Conservation (phyloP, 1,140 invertebrate genomes). For the Drosophila athabasca region DNA sequence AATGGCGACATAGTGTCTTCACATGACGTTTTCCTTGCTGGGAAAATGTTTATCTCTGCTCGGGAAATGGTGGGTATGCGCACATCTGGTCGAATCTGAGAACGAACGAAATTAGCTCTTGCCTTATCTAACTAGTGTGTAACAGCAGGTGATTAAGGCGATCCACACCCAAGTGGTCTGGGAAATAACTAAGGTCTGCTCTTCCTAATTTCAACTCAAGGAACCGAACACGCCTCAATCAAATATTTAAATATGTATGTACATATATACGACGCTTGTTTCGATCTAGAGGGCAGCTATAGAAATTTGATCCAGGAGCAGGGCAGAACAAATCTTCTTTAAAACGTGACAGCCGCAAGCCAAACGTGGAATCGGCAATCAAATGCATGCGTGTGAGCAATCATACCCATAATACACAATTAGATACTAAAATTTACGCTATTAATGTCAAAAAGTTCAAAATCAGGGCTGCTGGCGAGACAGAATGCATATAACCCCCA, state of each 20-base stretch:
- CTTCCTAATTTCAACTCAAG: neutral
- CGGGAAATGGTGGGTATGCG: neutral
- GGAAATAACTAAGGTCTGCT: neutral
- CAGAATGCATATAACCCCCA: conserved; percentile 34
- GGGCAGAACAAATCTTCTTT: conserved; percentile 12
- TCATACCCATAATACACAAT: conserved; percentile 46
- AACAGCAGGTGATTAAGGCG: too few species aligned
- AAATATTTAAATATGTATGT: conserved; percentile 41
- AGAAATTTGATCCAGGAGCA: conserved; percentile 22
- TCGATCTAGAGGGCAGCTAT: conserved; percentile 7
- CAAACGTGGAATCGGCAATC: conserved; percentile 41
- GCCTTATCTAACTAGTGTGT: too few species aligned
- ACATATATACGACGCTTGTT: conserved; percentile 32
- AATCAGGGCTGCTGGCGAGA: conserved; percentile 33
- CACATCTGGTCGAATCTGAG: conserved; percentile 22
- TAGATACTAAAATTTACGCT: conserved; percentile 55
- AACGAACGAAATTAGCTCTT: too few species aligned
- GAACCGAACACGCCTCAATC: conserved; percentile 13
- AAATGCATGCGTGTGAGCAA: conserved; percentile 56
- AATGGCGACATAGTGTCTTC: conserved; percentile 48
- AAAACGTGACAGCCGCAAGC: conserved; percentile 71
- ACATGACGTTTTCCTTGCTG: conserved; percentile 4
- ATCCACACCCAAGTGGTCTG: neutral
- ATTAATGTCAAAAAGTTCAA: conserved; percentile 61
- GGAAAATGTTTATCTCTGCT: conserved; percentile 31